Base-by-base conservation (phyloP, 2,888 invertebrate species). In the Tipula unca region DNA sequence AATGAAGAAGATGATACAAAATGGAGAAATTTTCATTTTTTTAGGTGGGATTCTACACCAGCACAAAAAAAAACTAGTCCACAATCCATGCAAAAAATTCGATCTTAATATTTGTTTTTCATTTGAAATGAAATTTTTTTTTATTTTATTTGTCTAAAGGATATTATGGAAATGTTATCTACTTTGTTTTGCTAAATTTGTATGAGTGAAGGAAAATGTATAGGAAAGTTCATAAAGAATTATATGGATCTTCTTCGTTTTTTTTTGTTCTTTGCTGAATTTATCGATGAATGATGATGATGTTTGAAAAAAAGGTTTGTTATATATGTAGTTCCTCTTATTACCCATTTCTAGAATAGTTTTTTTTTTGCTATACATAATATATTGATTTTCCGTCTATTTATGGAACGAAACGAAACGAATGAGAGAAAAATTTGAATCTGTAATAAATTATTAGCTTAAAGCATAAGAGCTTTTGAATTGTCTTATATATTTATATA, bases 131-230 rank as follows among this genome's bases (percentile, higher is more conserved):
- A 25, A 25, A 10, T 25, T 69, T 69, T 69, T 69, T 25, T 69
- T 48, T 48, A 17, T 69, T 69, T 25, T 69, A 69, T 69, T 54
- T 69, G 69, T 20, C 69, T 69, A 69, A 69, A 69, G 69, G 69
- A 69, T 69, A 69, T 69, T 69, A 69, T 69, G 69, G 69, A 69
- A 69, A 69, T 69, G 69, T 69, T 69, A 69, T 69, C 69, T 69
- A 69, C 69, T 69, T 69, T 69, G 69, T 69, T 69, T 69, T 69
- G 69, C 69, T 25, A 69, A 69, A 69, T 69, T 69, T 69, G 69
- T 69, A 69, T 69, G 69, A 10, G 20, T 2, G 25, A 8, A 69
- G 69, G 69, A 25, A 17, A 17, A 48, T 48, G 8, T 48, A 17
- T 48, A 48, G 17, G 69, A 69, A 69, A 25, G 69, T 69, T 69